phyloP scores from a whole-genome alignment of 23 tunicate genomes.

The Botrylloides violaceus region DNA sequence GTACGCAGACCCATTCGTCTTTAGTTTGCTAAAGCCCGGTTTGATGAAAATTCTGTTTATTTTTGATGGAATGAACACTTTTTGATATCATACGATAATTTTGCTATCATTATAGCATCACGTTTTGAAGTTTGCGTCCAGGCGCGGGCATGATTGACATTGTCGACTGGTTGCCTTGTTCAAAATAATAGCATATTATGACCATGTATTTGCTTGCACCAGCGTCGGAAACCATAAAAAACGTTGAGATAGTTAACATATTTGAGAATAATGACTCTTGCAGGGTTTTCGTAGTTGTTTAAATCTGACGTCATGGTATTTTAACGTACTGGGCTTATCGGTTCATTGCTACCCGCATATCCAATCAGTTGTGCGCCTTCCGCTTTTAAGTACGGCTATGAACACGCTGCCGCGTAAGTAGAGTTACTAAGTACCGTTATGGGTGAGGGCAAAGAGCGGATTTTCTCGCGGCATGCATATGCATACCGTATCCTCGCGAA shows the following conservation, averaged over 20 bases:
- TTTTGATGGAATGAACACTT: neutral
- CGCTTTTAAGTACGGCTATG: neutral
- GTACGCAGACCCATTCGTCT: neutral
- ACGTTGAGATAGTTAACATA: neutral
- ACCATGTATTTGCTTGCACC: neutral
- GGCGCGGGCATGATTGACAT: neutral
- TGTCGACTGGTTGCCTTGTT: neutral
- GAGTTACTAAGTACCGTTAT: slow-evolving; percentile 11
- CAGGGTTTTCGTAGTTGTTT: neutral
- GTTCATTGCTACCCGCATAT: neutral
- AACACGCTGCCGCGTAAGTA: slow-evolving; percentile 4
- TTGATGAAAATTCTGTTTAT: neutral
- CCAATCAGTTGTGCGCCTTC: neutral
- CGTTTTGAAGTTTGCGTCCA: neutral
- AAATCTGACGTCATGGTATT: neutral
- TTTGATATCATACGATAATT: neutral
- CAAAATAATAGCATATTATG: neutral
- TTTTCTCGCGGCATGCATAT: slow-evolving; percentile 24
- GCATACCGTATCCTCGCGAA: slow-evolving; percentile 25
- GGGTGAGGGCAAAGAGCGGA: slow-evolving; percentile 12
- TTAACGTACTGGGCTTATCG: neutral
- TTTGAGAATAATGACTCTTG: neutral
- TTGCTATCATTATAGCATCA: neutral
- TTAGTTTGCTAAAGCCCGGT: neutral
- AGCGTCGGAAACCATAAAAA: neutral